Evolutionary conservation across 2,888 invertebrate species (phyloP).

Genomic region (Diadromus collaris): DNA sequence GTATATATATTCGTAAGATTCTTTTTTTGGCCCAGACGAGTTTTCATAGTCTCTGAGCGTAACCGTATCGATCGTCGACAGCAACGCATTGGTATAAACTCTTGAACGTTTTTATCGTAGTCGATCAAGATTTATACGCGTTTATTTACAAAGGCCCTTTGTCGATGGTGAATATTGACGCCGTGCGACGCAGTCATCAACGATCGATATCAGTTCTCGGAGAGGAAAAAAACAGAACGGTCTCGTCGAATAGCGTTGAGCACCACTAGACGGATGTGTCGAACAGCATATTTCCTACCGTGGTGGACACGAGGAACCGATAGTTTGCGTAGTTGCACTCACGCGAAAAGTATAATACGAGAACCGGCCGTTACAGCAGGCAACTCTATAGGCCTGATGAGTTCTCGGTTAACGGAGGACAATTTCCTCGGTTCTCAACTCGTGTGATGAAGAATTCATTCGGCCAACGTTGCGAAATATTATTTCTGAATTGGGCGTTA

Average conservation of each 20-base stretch:
- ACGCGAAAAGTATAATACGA: conserved; percentile 6
- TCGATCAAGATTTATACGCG: neutral
- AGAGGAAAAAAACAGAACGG: neutral
- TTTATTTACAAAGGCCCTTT: neutral
- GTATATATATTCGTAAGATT: neutral
- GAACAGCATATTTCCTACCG: conserved; percentile 28
- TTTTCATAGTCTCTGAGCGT: neutral
- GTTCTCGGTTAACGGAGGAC: conserved; percentile 1
- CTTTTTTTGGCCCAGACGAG: neutral
- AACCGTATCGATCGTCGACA: neutral
- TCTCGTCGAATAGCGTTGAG: conserved; percentile 39
- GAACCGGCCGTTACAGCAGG: neutral
- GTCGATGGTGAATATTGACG: conserved; percentile 12
- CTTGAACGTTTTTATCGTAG: neutral
- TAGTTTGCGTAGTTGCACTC: conserved; percentile 28
- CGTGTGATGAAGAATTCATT: neutral
- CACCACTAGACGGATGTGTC: conserved; percentile 10
- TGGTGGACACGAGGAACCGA: neutral
- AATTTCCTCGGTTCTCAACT: conserved; percentile 27
- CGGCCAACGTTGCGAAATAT: neutral
- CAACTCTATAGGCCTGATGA: conserved; percentile 8
- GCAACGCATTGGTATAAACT: neutral
- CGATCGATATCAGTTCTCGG: conserved; percentile 33
- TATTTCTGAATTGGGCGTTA: neutral
- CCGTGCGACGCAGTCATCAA: conserved; percentile 9